Evolutionary conservation across 2,888 invertebrate genomes (phyloP).

Genomic region (Lithophane leautieri): DNA sequence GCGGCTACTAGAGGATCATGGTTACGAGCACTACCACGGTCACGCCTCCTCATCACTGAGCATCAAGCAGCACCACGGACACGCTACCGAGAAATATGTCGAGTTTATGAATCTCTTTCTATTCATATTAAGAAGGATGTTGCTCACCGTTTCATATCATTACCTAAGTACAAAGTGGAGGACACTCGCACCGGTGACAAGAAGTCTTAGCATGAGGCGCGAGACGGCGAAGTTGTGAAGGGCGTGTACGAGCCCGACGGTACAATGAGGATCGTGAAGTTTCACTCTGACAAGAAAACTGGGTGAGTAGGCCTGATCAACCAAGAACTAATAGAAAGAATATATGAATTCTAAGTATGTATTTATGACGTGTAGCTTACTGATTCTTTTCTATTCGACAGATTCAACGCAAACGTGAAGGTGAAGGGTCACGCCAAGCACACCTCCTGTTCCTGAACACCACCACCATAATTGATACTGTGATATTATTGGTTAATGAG

Average conservation of each 20-base stretch:
- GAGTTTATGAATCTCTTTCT: slow-evolving; percentile 20
- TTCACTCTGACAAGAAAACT: slow-evolving; percentile 62
- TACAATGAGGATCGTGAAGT: slow-evolving; percentile 73
- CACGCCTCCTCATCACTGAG: slow-evolving; percentile 69
- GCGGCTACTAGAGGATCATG: slow-evolving; percentile 51
- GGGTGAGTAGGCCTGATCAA: slow-evolving; percentile 25
- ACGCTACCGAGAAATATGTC: slow-evolving; percentile 58
- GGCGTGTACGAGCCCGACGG: slow-evolving; percentile 88
- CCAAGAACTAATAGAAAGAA: background rate
- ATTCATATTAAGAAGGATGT: background rate
- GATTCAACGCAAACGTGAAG: slow-evolving; percentile 72
- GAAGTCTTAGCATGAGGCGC: slow-evolving; percentile 79
- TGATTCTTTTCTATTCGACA: slow-evolving; percentile 27
- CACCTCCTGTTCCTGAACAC: slow-evolving; percentile 8
- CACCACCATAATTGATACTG: slow-evolving; percentile 29
- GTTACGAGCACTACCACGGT: slow-evolving; percentile 54
- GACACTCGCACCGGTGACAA: slow-evolving; percentile 81
- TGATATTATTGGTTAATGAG: slow-evolving; percentile 9
- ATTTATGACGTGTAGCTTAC: background rate
- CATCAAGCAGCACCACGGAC: slow-evolving; percentile 39
- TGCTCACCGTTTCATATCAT: background rate
- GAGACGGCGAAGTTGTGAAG: slow-evolving; percentile 90
- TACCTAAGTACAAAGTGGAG: slow-evolving; percentile 85
- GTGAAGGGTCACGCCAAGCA: slow-evolving; percentile 26
- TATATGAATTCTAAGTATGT: too few species aligned